phyloP scores from a whole-genome alignment of 2,797 vertebrate species.

The Cetoscarus ocellatus region DNA sequence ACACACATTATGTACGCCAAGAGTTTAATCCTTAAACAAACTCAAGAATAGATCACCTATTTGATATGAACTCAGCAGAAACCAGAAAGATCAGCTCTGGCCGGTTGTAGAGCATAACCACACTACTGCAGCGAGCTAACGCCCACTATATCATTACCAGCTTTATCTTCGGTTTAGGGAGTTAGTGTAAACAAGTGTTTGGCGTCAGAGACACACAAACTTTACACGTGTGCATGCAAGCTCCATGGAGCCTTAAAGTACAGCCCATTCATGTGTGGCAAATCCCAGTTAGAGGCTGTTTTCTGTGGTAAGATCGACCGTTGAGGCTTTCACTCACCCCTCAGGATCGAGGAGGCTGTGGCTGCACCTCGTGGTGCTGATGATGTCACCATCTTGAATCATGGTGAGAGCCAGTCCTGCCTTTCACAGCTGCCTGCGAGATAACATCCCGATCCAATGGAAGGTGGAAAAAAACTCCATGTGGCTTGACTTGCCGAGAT shows the following conservation, averaged over 20 bases:
- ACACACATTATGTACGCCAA: constrained; percentile 1
- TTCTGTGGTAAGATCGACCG: constrained; percentile 12
- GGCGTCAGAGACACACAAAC: constrained; percentile 31
- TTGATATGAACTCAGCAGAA: constrained; percentile 52
- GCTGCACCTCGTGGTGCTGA: constrained; percentile 29
- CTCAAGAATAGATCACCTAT: constrained; percentile 51
- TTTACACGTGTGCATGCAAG: constrained; percentile 51
- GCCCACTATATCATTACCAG: constrained; percentile 53
- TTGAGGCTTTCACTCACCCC: constrained; percentile 21
- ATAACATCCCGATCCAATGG: constrained; percentile 55
- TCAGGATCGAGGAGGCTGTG: constrained; percentile 10
- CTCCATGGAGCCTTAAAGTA: constrained; percentile 21
- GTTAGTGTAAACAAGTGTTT: constrained; percentile 67
- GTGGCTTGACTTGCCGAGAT: not conserved
- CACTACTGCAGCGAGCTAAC: constrained; percentile 24
- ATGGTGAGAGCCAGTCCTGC: constrained; percentile 52
- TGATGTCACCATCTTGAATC: constrained; percentile 60
- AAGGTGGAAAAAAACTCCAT: constrained; percentile 12
- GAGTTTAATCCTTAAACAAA: constrained; percentile 35
- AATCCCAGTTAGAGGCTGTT: constrained; percentile 21
- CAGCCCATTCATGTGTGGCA: constrained; percentile 23
- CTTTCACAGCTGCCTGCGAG: constrained; percentile 75
- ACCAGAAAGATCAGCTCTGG: constrained; percentile 38
- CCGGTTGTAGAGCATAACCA: constrained; percentile 35
- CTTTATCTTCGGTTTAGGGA: constrained; percentile 63